These are phyloP conservation scores for Tringa solitaria DNA, from an alignment of 2,113 vertebrate species.

Conservation along the genomic window DNA sequence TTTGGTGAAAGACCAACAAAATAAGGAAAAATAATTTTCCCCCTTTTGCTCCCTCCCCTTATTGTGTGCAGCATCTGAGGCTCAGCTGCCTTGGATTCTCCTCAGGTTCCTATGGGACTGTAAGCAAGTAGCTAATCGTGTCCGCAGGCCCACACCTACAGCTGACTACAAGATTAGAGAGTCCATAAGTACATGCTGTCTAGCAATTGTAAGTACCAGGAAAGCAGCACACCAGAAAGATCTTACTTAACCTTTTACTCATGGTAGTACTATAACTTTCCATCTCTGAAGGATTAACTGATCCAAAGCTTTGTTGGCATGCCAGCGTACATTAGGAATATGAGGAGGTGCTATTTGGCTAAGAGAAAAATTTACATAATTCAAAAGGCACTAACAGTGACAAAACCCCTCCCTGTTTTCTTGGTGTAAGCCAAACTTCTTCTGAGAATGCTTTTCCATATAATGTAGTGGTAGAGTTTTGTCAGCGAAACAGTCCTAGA, in stretches of 20 bases:
- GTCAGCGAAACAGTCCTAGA: not conserved
- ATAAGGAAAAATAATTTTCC: not conserved
- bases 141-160: not conserved
- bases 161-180: not conserved
- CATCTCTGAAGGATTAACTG: not conserved
- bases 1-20: not conserved
- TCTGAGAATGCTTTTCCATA: not conserved
- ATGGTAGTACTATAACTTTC: not conserved
- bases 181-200: not conserved
- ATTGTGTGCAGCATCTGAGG: not conserved
- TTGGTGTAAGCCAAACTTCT: not conserved
- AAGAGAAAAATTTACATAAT: not conserved
- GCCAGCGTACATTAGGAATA: not conserved
- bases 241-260: not conserved
- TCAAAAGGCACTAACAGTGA: not conserved
- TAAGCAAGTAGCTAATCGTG: not conserved
- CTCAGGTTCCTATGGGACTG: not conserved
- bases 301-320: not conserved
- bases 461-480: not conserved
- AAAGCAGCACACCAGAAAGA: not conserved
- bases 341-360: not conserved
- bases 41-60: not conserved
- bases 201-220: not conserved
- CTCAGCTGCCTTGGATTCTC: not conserved
- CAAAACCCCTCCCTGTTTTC: not conserved